Base-by-base conservation (phyloP, 2,888 invertebrate species). In the Therioaphis trifolii region DNA sequence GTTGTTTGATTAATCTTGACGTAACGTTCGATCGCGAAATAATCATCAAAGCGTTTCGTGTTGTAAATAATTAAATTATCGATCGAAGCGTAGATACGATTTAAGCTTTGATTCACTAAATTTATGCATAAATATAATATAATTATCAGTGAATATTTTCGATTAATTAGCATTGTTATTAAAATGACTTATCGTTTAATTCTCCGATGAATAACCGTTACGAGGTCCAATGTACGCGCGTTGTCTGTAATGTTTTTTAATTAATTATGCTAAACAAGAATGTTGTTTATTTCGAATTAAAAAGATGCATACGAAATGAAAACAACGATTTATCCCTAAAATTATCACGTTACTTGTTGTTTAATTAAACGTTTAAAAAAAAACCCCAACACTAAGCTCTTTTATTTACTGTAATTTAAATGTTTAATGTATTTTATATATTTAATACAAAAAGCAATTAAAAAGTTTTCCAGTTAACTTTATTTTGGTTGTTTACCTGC, bases 351-450 rank as follows among this genome's bases (percentile, higher is more conserved):
- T 66, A 52, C 15, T 66, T 66, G 21, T 27, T 52, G 66, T 66
- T 77, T 66, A 29, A 77, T 77, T 35, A 66, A 77, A 77, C 63
- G 49, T 76, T 76, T 18, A 35, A 35, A 49, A 58, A 58, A 74
- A 24, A 29, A 66, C 21, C 21, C 21, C 24, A 18, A 24, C 35
- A 52, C 77, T 63, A 76, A 76, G 43, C 46, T 63, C 29, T 49
- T 66, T 77, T 66, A 66, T 77, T 52, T 21, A 18, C 35, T 35
- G 35, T 35, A 52, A 66, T 77, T 35, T 52, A 77, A 68, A 35
- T 52, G 52, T 55, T 68, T 68, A 52, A 43, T 75, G 24, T 24
- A 18, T 24, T 68, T 75, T 18, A 27, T 71, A 14, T 5, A 14
- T 76, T 63, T 46, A 61, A 49, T 46, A 46, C 43, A 18, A 77